Percentiles rank a stretch among this genome's conserved stretches.
Evolutionary conservation across 2,113 vertebrate species (phyloP).

Genomic region (Notechis scutatus): DNA sequence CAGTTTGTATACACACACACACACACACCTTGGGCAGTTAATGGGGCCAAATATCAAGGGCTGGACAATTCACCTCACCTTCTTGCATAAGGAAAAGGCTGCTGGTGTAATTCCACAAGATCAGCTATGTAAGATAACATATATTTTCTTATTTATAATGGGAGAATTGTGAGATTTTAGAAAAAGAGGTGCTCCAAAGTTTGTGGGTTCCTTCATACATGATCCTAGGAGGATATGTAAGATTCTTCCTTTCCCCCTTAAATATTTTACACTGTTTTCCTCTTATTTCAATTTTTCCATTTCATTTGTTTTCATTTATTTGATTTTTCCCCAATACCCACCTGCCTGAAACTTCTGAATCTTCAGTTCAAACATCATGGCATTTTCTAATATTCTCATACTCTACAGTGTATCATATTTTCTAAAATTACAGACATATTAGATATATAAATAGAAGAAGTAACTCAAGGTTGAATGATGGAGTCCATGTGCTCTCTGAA

Average conservation of each 20-base stretch:
- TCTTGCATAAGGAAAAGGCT: conserved; percentile 18
- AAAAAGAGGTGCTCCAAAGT: not conserved
- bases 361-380: not conserved
- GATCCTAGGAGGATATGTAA: not conserved
- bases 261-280: not conserved
- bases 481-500: not conserved
- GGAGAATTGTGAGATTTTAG: fast-evolving
- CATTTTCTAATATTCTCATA: not conserved
- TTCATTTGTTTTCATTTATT: not conserved
- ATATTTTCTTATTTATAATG: not conserved
- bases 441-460: not conserved
- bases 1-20: not conserved
- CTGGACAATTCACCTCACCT: not conserved
- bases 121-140: conserved; percentile 27
- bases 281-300: not conserved
- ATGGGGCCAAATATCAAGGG: not conserved
- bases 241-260: not conserved
- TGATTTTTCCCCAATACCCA: not conserved
- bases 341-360: not conserved
- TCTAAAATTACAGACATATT: not conserved
- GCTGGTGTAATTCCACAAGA: conserved; percentile 30
- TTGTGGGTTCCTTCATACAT: fast-evolving
- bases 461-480: not conserved
- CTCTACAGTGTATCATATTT: not conserved
- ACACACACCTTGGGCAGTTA: not conserved